Evolutionary conservation across 2,797 vertebrate genomes (phyloP), one percentile per base, ranked within the genome.

Genomic region (Parambassis ranga): DNA sequence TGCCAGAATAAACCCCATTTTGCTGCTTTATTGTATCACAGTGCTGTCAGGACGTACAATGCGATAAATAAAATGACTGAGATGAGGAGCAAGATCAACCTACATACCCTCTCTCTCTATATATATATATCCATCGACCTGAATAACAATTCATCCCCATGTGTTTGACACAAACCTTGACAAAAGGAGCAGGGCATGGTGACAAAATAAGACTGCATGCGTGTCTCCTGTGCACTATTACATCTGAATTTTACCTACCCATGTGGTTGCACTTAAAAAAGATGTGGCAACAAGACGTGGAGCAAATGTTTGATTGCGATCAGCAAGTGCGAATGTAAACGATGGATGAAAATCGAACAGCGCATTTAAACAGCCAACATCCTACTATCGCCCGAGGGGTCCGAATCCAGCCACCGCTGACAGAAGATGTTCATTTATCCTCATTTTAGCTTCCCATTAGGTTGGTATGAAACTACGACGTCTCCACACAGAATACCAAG

Each of bases 401-500:
- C 30, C 33, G 7, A 18, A n/a, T 15, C 2, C 15, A 28, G 55
- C 37, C 10, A 8, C 26, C 44, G 26, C 28, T 26, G 14, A 47
- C 20, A 18, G 7, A 23, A 18, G 10, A 33, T 3, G 37, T 30
- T 15, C 2, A 24, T 20, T n/a, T 24, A 5, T 31, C 26, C 23
- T 4, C 2, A 32, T 23, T 10, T 55, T 43, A 27, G 31, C 42
- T 72, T 72, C 68, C 65, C 58, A 43, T 23, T 50, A 11, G 26
- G 23, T 56, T 48, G 35, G 55, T n/a, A 8, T 19, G 58, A 13
- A 56, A 39, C 36, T 42, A 38, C 62, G 42, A 64, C 33, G 57
- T 53, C 51, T 64, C 57, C 69, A 37, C 66, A 10, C 82, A 53
- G 82, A 87, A 87, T 76, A 85, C 83, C 78, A 86, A 88, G 80